These are phyloP conservation scores for Aphidius ervi DNA, from an alignment of 1,140 invertebrate genomes.

Conservation along the genomic window DNA sequence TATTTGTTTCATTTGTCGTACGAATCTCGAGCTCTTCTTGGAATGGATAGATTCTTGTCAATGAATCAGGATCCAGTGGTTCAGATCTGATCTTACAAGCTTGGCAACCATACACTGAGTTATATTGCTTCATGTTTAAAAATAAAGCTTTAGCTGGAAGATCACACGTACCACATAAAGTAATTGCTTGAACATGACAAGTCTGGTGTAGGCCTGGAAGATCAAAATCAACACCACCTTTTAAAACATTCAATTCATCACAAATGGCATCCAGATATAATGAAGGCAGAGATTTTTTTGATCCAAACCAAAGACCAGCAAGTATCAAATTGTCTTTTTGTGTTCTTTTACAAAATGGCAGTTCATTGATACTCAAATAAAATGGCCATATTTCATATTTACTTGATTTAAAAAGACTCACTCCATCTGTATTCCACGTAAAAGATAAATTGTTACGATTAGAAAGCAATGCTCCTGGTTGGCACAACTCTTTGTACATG, in stretches of 20 bases:
- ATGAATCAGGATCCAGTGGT: no score
- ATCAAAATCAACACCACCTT: not conserved
- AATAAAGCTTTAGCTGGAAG: slow-evolving; percentile 9
- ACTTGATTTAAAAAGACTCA: slow-evolving; percentile 30
- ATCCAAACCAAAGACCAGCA: slow-evolving; percentile 12
- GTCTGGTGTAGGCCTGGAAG: not conserved
- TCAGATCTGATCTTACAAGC: not conserved
- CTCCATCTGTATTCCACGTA: no score
- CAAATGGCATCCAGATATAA: slow-evolving; percentile 1
- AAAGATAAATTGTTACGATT: slow-evolving; percentile 20
- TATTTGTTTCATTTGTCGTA: no score
- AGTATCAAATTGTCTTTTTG: slow-evolving; percentile 9
- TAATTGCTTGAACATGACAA: not conserved
- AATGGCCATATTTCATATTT: slow-evolving; percentile 30
- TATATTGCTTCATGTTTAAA: slow-evolving; percentile 12
- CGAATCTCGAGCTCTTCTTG: no score
- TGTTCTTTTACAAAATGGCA: slow-evolving; percentile 1
- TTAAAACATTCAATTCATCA: not conserved
- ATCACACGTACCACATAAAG: slow-evolving; percentile 13
- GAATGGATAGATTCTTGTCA: no score
- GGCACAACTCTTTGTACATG: not conserved
- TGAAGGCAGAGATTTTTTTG: slow-evolving; percentile 2
- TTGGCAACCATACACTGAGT: slow-evolving; percentile 1
- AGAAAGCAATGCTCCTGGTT: slow-evolving; percentile 1
- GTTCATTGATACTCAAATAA: slow-evolving; percentile 24